Base-by-base conservation (phyloP, 2,113 vertebrate genomes). In the Corythornis madagascariensis region DNA sequence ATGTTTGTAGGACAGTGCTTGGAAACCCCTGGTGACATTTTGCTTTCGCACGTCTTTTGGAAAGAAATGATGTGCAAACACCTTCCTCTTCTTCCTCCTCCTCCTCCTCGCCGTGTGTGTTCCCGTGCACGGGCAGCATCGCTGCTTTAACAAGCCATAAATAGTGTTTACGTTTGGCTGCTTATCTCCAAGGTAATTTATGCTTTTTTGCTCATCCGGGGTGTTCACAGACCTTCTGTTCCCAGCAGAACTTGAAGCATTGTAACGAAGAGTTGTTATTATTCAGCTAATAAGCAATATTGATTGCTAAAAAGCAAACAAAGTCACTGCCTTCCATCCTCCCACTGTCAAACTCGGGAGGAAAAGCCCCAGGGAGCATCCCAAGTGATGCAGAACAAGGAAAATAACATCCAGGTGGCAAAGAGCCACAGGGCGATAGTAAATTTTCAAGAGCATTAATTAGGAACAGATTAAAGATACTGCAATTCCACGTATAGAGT, bases 171-270 rank as follows among this genome's bases (percentile, higher is more conserved):
- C 66, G 18, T 86, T 75, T 48, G 74, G 45, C 33, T 82, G 74
- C 61, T 92, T 86, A 90, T 95, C 80, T 88, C 86, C 35, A 29
- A 94, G 90, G 86, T 73, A 88, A 75, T 93, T 88, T 78, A 74
- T 75, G 86, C 63, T 61, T 50, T 88, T 92, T 86, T 52, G 79
- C 79, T 86, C 89, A 89, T 82, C 69, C 74, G 60, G 43, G 70
- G 50, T 1, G 0, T 77, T 90, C 52, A 55, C 74, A 48, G 82
- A 33, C 83, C 85, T 72, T 74, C 88, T 88, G 65, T 67, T 93
- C 59, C 31, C 83, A 4, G 43, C 80, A 77, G 56, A 91, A 78
- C 82, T 81, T 16, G 8, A 81, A 70, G 57, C 7, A 16, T 47
- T 50, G 59, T 31, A 59, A 52, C 57, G 73, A 91, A 66, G 78